Percentiles rank a stretch among this genome's conserved stretches.
Conservation (phyloP, 2,888 invertebrate species). For the Sesia apiformis region DNA sequence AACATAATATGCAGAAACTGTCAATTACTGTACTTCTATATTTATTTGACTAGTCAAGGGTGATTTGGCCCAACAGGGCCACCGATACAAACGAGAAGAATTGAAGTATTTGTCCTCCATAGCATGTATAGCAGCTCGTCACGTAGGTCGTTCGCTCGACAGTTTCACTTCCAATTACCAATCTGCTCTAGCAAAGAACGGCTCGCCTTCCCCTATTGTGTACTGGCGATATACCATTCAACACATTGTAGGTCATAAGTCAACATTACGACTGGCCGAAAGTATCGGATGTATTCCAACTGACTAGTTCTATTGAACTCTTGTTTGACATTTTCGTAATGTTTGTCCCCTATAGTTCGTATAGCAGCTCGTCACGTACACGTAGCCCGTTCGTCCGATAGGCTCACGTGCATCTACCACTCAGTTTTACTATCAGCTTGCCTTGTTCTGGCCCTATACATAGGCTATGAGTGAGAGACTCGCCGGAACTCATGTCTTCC, state of each 20-base stretch:
- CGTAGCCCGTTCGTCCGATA: conserved; percentile 79
- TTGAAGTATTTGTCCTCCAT: neutral
- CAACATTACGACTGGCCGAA: conserved; percentile 53
- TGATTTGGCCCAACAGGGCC: no score
- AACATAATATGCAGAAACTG: no score
- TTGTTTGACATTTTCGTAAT: no score
- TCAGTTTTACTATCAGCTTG: no score
- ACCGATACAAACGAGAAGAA: no score
- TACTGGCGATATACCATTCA: conserved; percentile 35
- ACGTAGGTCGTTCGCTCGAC: conserved; percentile 78
- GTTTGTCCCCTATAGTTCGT: conserved; percentile 29
- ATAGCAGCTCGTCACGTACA: conserved; percentile 45
- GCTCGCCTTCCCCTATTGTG: conserved; percentile 42
- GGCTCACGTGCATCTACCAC: conserved; percentile 83
- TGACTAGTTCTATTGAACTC: no score
- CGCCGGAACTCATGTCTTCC: no score
- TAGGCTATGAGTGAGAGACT: no score
- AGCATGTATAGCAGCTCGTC: conserved; percentile 51
- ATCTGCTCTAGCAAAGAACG: conserved; percentile 37
- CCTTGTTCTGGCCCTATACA: no score
- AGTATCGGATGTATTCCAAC: conserved; percentile 6
- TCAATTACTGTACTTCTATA: no score
- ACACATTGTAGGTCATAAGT: conserved; percentile 31
- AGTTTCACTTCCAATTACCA: conserved; percentile 84
- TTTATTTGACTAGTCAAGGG: no score